Conservation (phyloP, 2,888 invertebrate species). For the Archaeoteleia sp. region DNA sequence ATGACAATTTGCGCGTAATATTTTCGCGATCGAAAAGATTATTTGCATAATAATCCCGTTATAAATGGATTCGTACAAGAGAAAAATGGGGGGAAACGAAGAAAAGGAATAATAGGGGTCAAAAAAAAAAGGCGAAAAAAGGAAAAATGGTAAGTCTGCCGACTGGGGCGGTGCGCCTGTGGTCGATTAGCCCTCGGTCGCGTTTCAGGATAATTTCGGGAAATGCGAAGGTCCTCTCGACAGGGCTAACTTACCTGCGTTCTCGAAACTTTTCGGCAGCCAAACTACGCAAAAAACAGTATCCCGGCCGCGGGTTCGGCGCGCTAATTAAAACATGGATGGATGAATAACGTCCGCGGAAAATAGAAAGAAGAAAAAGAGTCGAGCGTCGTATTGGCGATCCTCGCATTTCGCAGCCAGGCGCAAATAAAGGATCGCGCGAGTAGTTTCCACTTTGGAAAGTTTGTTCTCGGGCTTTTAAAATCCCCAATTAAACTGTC, state of each 20-base stretch:
- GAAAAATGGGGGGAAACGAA: constrained; percentile 13
- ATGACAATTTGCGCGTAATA: constrained; percentile 43
- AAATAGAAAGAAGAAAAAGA: constrained; percentile 9
- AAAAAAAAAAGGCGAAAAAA: neutral
- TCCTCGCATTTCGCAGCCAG: constrained; percentile 3
- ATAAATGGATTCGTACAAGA: constrained; percentile 33
- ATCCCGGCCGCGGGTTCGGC: constrained; percentile 11
- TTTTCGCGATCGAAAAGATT: constrained; percentile 38
- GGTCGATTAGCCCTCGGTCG: constrained; percentile 1
- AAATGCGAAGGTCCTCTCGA: too few species aligned
- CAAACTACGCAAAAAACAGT: constrained; percentile 2
- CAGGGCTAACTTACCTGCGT: too few species aligned
- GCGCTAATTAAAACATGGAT: constrained; percentile 27
- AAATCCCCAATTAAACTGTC: constrained; percentile 43
- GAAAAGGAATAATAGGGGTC: neutral
- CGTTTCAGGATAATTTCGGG: too few species aligned
- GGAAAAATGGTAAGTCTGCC: too few species aligned
- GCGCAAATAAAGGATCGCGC: constrained; percentile 21
- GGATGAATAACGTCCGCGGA: constrained; percentile 32
- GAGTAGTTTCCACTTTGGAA: constrained; percentile 21
- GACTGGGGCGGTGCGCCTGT: too few species aligned
- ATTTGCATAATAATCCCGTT: constrained; percentile 44
- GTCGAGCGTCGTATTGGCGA: constrained; percentile 16
- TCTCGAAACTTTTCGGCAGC: too few species aligned
- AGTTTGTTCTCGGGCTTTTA: constrained; percentile 28